Evolutionary conservation across 2,888 invertebrate species (phyloP), one percentile per base, ranked within the genome.

Genomic region (Entomobrya proxima): DNA sequence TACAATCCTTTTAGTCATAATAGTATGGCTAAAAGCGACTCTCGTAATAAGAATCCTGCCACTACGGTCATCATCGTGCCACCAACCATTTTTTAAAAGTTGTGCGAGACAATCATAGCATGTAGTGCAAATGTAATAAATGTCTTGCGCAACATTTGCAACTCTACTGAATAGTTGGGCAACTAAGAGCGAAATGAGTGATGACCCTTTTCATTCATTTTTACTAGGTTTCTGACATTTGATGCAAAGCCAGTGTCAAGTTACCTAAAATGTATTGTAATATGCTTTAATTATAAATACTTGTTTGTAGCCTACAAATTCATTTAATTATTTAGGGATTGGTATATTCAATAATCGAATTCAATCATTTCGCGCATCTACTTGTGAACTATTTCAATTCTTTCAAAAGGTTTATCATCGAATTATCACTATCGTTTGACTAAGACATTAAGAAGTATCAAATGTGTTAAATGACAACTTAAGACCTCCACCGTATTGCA

Each of bases 131-230:
- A 37, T 27, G 76, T 35, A 21, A 58, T 76, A 77, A 37, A 61
- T 27, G n/a, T 61, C 77, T 77, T 77, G 47, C 61, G 61, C 47
- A 77, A 77, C 47, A 11, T 18, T n/a, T 1, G 32, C 15, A 9
- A 27, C 15, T 30, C 30, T 32, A 7, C 1, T 18, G 44, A 32
- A 21, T 77, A 47, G 67, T 79, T 79, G 67, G 40, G 79, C 37
- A 79, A 79, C 52, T 35, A 52, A 11, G 58, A 24, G 52, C 13
- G 13, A 58, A 58, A 27, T 30, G 30, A 58, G 30, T 64, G 61
- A 35, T 58, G 72, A 55, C 79, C 79, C 79, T 64, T 78, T n/a
- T n/a, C n/a, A 61, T 79, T 24, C 32, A 50, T 58, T 52, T 79
- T 21, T 79, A 44, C 37, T 50, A 50, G 44, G 21, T 13, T 76